phyloP scores from a whole-genome alignment of 2,113 vertebrate species.

The Neolamprologus tretocephalus region DNA sequence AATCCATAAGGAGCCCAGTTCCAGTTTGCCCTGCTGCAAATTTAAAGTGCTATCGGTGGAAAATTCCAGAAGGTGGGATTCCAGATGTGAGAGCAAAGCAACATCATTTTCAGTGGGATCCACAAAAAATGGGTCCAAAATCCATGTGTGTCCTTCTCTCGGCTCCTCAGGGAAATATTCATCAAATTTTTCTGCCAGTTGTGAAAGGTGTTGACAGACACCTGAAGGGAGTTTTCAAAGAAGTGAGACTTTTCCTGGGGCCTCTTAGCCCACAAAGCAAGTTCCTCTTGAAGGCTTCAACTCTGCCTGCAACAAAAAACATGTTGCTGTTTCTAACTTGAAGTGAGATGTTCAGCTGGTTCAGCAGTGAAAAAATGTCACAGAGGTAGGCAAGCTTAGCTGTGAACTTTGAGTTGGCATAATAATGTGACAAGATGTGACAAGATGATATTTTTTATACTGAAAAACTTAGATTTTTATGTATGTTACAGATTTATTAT shows the following conservation, averaged over 20 bases:
- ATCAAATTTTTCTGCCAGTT: not conserved
- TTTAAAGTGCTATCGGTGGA: not conserved
- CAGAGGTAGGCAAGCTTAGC: not conserved
- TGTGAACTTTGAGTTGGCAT: not conserved
- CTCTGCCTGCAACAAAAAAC: not conserved
- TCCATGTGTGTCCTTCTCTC: not conserved
- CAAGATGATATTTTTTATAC: not conserved
- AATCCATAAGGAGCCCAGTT: not conserved
- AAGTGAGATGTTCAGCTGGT: not conserved
- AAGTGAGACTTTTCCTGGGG: not conserved
- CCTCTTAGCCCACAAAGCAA: not conserved
- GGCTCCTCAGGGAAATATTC: not conserved
- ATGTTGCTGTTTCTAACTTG: not conserved
- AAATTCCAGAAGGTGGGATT: not conserved
- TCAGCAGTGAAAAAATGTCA: not conserved
- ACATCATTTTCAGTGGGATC: not conserved
- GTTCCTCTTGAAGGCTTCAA: not conserved
- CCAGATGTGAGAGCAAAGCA: not conserved
- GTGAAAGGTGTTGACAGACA: not conserved
- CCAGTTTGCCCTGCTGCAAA: not conserved
- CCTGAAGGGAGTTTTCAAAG: not conserved
- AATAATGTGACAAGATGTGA: not conserved
- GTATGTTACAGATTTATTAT: not conserved
- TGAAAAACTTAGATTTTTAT: not conserved
- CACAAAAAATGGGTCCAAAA: not conserved